Base-by-base conservation (phyloP, 2,888 invertebrate species). In the Chrysolina haemoptera region DNA sequence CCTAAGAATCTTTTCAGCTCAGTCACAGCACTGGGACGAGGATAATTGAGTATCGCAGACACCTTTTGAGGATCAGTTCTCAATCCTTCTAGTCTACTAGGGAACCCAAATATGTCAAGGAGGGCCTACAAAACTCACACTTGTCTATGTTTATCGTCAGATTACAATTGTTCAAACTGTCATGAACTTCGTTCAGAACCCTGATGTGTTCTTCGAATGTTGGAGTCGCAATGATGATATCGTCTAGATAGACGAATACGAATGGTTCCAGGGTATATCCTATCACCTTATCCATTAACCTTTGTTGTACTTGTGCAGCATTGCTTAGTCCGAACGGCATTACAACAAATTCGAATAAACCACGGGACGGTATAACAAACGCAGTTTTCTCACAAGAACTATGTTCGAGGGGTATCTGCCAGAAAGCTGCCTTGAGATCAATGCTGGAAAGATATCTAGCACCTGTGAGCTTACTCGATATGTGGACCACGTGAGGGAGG, bases 291-390 rank as follows among this genome's bases (percentile, higher is more conserved):
- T 27, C 27, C 27, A 27, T 27, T 5, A 27, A 27, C 27, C 27
- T 27, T 53, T 82, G 81, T 59, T 79, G 82, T 3, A 81, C 80
- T 0, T 82, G 80, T 0, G 82, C 81, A 0, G 82, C 77, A 12
- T 79, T 77, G 8, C 75, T 71, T 0, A 84, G 53, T 0, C 81
- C 82, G 59, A 82, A 82, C 0, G 84, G 81, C 81, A 84, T 79
- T 0, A 79, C 75, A 0, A 55, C 70, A 48, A 84, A 84, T 8
- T 84, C 80, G 43, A 73, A 81, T 0, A 83, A 62, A 0, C 83
- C 81, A 0, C 79, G 48, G 16, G 74, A 74, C 0, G 83, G 83
- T 1, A 84, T 80, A 0, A 79, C 79, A 67, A 84, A 85, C 0
- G 82, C 82, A 0, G 83, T 84, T 1, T 78, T 75, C 12, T 80